Conservation (phyloP, 2,113 vertebrate genomes). For the Bubalus kerabau region DNA sequence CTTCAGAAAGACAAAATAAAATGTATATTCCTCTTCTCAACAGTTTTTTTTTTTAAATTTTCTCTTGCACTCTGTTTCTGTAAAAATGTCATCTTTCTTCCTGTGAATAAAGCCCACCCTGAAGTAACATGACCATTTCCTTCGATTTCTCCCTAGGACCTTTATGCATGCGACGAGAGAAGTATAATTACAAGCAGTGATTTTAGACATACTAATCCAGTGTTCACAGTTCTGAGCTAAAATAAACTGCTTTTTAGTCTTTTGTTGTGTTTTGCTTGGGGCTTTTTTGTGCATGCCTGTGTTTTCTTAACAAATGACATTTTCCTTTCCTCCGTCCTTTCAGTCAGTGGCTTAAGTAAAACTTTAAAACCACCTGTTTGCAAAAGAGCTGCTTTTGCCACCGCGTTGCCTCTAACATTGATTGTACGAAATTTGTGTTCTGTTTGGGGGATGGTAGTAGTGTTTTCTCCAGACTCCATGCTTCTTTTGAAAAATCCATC, state of each 20-base stretch:
- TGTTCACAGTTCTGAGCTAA: neutral
- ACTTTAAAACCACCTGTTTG: slow-evolving; percentile 70
- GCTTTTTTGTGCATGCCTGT: neutral
- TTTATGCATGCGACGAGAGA: neutral
- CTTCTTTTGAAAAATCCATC: neutral
- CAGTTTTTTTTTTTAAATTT: neutral
- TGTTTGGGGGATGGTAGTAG: neutral
- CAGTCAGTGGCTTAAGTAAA: neutral
- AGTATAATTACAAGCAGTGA: neutral
- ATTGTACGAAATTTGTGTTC: neutral
- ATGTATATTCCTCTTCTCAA: neutral
- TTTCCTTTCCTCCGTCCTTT: neutral
- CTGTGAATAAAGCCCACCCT: neutral
- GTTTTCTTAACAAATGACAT: neutral
- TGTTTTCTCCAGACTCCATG: neutral
- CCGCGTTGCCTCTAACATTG: neutral
- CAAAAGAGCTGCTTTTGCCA: neutral
- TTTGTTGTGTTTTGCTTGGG: neutral
- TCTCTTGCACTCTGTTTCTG: neutral
- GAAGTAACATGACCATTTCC: neutral
- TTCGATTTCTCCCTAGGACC: neutral
- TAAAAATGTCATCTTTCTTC: neutral
- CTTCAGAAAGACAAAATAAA: neutral
- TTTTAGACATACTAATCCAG: neutral
- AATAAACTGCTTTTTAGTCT: neutral